Conservation (phyloP, 2,113 vertebrate genomes). For the Vidua macroura region DNA sequence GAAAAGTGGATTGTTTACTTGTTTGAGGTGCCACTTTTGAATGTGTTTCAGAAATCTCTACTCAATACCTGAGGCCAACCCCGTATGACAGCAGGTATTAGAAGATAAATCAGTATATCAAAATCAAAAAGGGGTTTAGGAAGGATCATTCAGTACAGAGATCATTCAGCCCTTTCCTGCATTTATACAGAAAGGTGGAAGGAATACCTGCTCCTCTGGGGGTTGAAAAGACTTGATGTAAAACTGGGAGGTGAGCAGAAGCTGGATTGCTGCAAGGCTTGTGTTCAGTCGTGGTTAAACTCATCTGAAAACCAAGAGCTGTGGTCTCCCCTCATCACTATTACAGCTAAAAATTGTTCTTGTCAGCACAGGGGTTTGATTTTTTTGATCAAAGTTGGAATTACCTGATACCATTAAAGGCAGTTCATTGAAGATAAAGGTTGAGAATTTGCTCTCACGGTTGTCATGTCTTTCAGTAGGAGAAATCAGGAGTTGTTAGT, state of each 20-base stretch:
- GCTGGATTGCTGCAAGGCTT: not conserved
- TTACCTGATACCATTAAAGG: not conserved
- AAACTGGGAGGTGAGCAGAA: not conserved
- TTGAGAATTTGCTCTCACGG: not conserved
- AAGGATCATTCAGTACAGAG: not conserved
- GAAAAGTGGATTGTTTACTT: not conserved
- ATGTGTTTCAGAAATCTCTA: not conserved
- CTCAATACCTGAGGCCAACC: not conserved
- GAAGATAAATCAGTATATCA: not conserved
- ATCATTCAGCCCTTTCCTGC: not conserved
- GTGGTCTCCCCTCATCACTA: not conserved
- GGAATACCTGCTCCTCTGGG: not conserved
- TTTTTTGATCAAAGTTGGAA: not conserved
- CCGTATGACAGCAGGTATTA: rapidly evolving
- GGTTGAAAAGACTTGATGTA: not conserved
- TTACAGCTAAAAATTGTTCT: not conserved
- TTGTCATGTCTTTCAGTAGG: not conserved
- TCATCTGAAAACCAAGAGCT: not conserved
- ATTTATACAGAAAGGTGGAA: not conserved
- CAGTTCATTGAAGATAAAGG: not conserved
- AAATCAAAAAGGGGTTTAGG: not conserved
- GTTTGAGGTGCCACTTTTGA: not conserved
- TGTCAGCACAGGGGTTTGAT: not conserved
- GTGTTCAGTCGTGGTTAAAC: not conserved
- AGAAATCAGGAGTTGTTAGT: not conserved